Evolutionary conservation across 2,113 vertebrate genomes (phyloP).

Genomic region (Cryptomyrus ogoouensis): DNA sequence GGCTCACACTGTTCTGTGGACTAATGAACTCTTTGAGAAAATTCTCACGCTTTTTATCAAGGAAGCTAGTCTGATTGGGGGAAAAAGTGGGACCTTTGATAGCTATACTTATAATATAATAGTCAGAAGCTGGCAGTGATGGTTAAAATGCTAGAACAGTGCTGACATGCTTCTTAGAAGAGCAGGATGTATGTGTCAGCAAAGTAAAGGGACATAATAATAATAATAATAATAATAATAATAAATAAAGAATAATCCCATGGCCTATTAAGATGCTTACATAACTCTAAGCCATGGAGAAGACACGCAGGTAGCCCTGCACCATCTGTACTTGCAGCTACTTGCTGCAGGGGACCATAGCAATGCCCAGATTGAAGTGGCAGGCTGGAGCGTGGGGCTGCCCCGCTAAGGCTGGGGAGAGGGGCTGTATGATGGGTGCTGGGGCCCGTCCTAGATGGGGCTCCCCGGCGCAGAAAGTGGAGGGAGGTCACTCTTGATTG

Average conservation of each 20-base stretch:
- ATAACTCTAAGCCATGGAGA: neutral
- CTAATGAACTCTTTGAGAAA: neutral
- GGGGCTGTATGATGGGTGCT: neutral
- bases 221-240: neutral
- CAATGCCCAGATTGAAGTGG: neutral
- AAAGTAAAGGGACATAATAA: neutral
- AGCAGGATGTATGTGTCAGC: neutral
- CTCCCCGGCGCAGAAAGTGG: neutral
- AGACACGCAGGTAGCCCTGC: neutral
- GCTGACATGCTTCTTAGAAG: neutral
- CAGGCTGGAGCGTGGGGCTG: neutral
- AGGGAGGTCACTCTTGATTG: slow-evolving; percentile 21
- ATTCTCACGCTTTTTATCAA: neutral
- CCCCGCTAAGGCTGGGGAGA: neutral
- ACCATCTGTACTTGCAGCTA: neutral
- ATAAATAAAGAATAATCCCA: neutral
- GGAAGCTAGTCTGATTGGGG: neutral
- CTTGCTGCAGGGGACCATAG: neutral
- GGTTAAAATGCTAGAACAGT: neutral
- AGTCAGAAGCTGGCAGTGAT: neutral
- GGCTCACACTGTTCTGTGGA: neutral
- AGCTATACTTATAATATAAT: neutral
- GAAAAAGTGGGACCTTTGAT: neutral
- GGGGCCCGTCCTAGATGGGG: neutral
- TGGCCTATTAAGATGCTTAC: neutral